A percentile compares a stretch with the other conserved stretches of the same genome.
These are phyloP conservation scores for Ochlodes sylvanus DNA, from an alignment of 2,888 invertebrate genomes.

Conservation along the genomic window DNA sequence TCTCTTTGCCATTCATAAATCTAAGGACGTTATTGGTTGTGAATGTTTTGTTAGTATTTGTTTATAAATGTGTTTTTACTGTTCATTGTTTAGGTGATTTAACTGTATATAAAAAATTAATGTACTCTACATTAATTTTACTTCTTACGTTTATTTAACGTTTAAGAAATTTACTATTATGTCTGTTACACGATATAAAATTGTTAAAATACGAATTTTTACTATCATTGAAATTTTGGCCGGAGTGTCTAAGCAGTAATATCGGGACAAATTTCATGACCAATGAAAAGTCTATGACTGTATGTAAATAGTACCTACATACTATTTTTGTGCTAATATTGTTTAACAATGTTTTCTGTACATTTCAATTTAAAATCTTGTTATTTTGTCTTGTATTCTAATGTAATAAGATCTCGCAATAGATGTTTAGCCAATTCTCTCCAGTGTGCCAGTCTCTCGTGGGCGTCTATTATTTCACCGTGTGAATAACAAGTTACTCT, in stretches of 20 bases:
- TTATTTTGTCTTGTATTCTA: constrained; percentile 14
- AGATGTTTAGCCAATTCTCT: constrained; percentile 29
- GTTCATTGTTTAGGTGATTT: no score
- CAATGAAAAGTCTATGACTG: not conserved
- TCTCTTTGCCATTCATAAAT: not conserved
- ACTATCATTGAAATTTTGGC: not conserved
- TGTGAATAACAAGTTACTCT: constrained; percentile 26
- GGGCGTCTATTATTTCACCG: constrained; percentile 32
- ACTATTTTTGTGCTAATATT: no score
- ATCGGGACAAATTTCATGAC: not conserved
- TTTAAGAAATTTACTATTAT: no score
- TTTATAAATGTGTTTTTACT: no score
- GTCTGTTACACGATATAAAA: not conserved
- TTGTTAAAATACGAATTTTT: not conserved
- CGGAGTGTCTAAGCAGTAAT: not conserved
- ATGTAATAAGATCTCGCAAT: constrained; percentile 33
- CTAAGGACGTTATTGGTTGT: not conserved
- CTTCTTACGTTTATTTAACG: no score
- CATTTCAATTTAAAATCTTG: constrained; percentile 8
- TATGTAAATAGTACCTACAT: not conserved
- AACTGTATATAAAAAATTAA: no score
- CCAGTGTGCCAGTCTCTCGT: constrained; percentile 26
- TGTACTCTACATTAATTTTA: no score
- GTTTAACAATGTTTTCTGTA: not conserved
- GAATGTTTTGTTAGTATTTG: no score